Evolutionary conservation across 2,113 vertebrate genomes (phyloP).

Genomic region (Probosciger aterrimus): DNA sequence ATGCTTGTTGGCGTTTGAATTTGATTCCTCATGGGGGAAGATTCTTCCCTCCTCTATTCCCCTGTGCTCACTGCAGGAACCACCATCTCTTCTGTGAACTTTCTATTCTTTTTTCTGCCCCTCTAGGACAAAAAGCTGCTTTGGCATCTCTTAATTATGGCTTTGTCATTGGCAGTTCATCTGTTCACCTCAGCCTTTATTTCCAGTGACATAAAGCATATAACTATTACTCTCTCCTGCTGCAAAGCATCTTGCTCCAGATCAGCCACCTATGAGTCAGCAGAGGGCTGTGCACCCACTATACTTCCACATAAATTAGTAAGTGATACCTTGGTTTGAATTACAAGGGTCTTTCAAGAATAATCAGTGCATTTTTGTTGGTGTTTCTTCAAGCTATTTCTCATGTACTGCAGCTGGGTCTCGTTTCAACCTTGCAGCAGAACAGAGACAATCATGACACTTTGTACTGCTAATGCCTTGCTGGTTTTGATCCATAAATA

Average conservation of each 20-base stretch:
- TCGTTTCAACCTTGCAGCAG: neutral
- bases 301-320: neutral
- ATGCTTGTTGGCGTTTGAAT: neutral
- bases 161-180: neutral
- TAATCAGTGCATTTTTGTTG: neutral
- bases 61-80: neutral
- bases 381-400: conserved; percentile 15
- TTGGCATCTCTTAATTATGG: neutral
- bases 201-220: neutral
- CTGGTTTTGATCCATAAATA: conserved; percentile 13
- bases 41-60: neutral
- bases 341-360: conserved; percentile 9
- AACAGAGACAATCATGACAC: conserved; percentile 15
- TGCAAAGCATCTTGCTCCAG: neutral
- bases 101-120: neutral
- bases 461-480: conserved; percentile 15
- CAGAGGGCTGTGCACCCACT: neutral
- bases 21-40: neutral
- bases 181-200: neutral
- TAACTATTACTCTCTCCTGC: neutral
- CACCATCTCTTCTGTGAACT: neutral
- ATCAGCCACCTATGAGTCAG: neutral
- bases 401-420: neutral
- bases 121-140: neutral
- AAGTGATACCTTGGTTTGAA: neutral